Conservation (phyloP, 1,140 invertebrate species). For the Drosophila triauraria region DNA sequence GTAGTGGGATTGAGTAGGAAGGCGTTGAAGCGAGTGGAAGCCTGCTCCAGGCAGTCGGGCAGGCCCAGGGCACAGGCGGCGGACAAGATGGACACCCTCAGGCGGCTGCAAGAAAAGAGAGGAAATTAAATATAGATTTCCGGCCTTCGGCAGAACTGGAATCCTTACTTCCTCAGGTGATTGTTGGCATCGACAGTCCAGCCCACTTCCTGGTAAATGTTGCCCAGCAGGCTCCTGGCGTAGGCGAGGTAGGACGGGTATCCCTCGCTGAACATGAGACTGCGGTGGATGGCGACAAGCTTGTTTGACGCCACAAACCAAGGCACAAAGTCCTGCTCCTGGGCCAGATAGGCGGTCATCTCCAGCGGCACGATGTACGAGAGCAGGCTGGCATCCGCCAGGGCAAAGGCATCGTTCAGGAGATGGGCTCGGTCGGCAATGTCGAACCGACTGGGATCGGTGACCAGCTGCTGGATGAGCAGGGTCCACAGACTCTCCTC, state of each 20-base stretch:
- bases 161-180: constrained; percentile 87
- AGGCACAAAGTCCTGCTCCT: constrained; percentile 90
- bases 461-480: constrained; percentile 87
- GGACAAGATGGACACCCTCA: constrained; percentile 87
- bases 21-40: constrained; percentile 86
- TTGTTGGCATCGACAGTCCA: constrained; percentile 86
- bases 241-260: constrained; percentile 88
- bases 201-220: constrained; percentile 86
- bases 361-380: constrained; percentile 89
- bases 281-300: constrained; percentile 86
- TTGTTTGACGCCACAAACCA: constrained; percentile 89
- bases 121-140: not conserved
- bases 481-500: constrained; percentile 88
- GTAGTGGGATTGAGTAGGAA: constrained; percentile 86
- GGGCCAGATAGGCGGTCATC: constrained; percentile 88
- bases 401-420: constrained; percentile 93
- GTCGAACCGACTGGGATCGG: constrained; percentile 85
- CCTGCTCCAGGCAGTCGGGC: constrained; percentile 87
- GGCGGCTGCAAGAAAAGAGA: constrained; percentile 83
- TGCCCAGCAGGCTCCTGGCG: constrained; percentile 85
- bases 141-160: not conserved
- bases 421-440: constrained; percentile 92
- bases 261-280: constrained; percentile 87
- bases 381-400: constrained; percentile 90
- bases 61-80: constrained; percentile 88